These are phyloP conservation scores for Gortyna flavago DNA, from an alignment of 2,888 invertebrate species.

Conservation along the genomic window DNA sequence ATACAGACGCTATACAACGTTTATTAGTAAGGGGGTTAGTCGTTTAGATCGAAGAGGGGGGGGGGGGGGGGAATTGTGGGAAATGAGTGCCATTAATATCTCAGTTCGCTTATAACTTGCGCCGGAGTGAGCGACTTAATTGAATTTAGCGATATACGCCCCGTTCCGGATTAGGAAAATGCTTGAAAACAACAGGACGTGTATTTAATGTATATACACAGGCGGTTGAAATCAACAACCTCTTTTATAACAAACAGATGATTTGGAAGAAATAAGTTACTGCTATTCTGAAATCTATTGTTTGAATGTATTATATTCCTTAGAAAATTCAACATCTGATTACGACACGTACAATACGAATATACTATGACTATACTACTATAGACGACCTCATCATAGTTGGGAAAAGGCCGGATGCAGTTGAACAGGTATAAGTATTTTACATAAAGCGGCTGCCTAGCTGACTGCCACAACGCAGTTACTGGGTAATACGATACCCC, in stretches of 20 bases:
- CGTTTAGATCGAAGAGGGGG: too few species aligned
- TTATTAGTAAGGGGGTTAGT: too few species aligned
- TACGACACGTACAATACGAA: too few species aligned
- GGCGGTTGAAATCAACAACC: conserved; percentile 51
- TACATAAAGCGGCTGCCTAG: background rate
- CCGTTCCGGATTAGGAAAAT: conserved; percentile 72
- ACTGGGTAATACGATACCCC: background rate
- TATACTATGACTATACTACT: too few species aligned
- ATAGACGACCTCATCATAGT: too few species aligned
- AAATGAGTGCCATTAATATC: background rate
- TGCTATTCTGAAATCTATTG: background rate
- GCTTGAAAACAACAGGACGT: conserved; percentile 75
- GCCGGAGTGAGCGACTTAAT: conserved; percentile 76
- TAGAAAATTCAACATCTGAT: too few species aligned
- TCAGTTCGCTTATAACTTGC: conserved; percentile 59
- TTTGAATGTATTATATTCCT: too few species aligned
- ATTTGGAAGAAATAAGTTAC: background rate
- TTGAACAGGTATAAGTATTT: background rate
- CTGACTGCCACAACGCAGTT: background rate
- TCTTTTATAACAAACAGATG: conserved; percentile 2
- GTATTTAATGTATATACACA: conserved; percentile 60
- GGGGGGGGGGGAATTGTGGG: too few species aligned
- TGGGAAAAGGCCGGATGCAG: background rate
- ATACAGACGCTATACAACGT: too few species aligned
- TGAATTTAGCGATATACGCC: conserved; percentile 83